Evolutionary conservation across 2,797 vertebrate species (phyloP), one percentile per base, ranked within the genome.

Genomic region (Platalea minor): DNA sequence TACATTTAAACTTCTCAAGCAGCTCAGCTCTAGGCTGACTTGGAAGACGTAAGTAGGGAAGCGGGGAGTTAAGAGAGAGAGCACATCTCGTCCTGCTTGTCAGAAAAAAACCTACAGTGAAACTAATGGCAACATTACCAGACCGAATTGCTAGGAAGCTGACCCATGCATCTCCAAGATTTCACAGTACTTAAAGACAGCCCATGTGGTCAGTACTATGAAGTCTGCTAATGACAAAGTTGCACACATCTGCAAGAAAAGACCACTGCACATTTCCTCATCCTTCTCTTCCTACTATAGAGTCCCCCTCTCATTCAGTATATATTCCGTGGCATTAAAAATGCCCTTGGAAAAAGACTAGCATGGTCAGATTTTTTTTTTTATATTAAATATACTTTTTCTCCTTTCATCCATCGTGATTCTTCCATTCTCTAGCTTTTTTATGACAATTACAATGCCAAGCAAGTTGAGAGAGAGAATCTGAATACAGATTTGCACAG

Each of bases 401-500:
- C 39, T 92, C 78, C 88, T 85, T 93, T 93, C 91, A 85, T 18
- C 29, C 19, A 41, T 17, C 57, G 61, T 8, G 15, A 77, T 73
- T 64, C 24, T 64, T 68, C 63, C 31, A 51, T 37, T 65, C 93
- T 96, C 79, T 96, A 97, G 70, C 60, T 50, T 61, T 88, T 82
- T 60, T 7, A 69, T 43, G 33, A 57, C 5, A 4, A 24, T 56
- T 72, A 33, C 39, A 41, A 24, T 65, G 41, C 41, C 89, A 97
- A 98, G 91, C 81, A 97, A 91, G 93, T 84, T 79, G 77, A 97
- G 77, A 94, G 88, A 95, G 80, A 89, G 87, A 94, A 86, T 81
- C 69, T 77, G 72, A 97, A 96, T 87, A 97, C 31, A 93, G 57
- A 94, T 95, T 88, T 95, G 41, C 90, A 92, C 80, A 69, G 65